Conservation (phyloP, 2,797 vertebrate species). For the Percopsis omiscomaycus region DNA sequence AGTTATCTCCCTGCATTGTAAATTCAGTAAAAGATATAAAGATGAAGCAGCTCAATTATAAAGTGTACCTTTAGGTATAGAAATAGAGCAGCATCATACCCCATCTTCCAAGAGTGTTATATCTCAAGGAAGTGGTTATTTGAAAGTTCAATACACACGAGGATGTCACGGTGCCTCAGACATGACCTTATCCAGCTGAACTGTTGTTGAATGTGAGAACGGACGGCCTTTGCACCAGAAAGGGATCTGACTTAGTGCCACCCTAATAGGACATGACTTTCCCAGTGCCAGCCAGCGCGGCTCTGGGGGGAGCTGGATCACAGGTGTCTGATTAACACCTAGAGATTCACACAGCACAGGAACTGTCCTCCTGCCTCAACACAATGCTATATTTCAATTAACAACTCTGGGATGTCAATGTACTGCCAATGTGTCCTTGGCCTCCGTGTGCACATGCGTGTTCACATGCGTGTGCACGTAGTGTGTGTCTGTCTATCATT, state of each 20-base stretch:
- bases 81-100: no score
- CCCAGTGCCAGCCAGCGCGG: conserved; percentile 20
- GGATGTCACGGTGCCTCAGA: conserved; percentile 20
- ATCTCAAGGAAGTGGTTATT: no score
- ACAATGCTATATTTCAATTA: conserved; percentile 55
- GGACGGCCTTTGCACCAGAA: conserved; percentile 17
- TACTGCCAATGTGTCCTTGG: conserved; percentile 38
- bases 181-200: conserved; percentile 9
- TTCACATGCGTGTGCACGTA: background rate
- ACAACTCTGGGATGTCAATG: conserved; percentile 42
- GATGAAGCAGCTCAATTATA: no score
- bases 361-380: conserved; percentile 21
- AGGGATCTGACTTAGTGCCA: conserved; percentile 10
- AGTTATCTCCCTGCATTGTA: no score
- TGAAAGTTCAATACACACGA: background rate
- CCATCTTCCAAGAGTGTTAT: no score
- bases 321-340: conserved; percentile 52
- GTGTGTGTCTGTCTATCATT: background rate
- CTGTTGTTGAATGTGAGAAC: background rate
- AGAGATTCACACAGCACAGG: conserved; percentile 25
- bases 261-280: conserved; percentile 23
- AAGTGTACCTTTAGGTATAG: background rate
- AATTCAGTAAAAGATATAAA: no score
- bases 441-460: background rate
- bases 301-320: conserved; percentile 39